Base-by-base conservation (phyloP, 2,888 invertebrate species). In the Caenorhabditis sp. region DNA sequence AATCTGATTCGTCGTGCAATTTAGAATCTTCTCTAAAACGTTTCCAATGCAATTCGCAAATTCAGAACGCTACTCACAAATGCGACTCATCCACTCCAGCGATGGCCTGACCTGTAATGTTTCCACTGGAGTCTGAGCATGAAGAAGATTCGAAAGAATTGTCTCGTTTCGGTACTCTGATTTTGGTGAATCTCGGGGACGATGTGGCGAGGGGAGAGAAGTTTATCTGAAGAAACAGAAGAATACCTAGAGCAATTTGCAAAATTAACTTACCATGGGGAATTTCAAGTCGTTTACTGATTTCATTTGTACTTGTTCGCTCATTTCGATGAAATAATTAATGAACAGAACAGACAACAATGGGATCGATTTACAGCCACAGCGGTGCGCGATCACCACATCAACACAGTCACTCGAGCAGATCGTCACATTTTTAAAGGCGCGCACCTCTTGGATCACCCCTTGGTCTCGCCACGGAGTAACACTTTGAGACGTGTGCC, bases 181-280 rank as follows among this genome's bases (percentile, higher is more conserved):
- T 69, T 69, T 47, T 78, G 2, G 69, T 69, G 20, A 69, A 44
- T 22, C 64, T 78, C 15, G 78, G 78, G 2, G 78, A 78, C 6
- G 78, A 78, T 0, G 78, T 55, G 13, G 78, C 62, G 0, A 69
- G 11, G 32, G 78, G 78, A 20, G 78, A 64, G n/a, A 78, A 78
- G 11, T 18, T 28, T 1, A 18, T 4, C 62, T 67, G 58, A 2
- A 24, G 51, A 62, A 40, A 40, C 6, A 40, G 13, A 40, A 13
- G 2, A 13, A 40, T 13, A 11, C 13, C 2, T 13, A 1, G 28
- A 22, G 18, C 11, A 40, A 28, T 18, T 22, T 6, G 20, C 11
- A 40, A 40, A 32, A 32, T 6, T 6, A 13, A 64, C 44, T 24
- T 20, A 74, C 74, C 37, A 47, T 35, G 1, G 74, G 74, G 18